Percentiles rank a stretch among this genome's conserved stretches.
These are phyloP conservation scores for Epistrophe eligans DNA, from an alignment of 2,888 invertebrate genomes.

Conservation along the genomic window DNA sequence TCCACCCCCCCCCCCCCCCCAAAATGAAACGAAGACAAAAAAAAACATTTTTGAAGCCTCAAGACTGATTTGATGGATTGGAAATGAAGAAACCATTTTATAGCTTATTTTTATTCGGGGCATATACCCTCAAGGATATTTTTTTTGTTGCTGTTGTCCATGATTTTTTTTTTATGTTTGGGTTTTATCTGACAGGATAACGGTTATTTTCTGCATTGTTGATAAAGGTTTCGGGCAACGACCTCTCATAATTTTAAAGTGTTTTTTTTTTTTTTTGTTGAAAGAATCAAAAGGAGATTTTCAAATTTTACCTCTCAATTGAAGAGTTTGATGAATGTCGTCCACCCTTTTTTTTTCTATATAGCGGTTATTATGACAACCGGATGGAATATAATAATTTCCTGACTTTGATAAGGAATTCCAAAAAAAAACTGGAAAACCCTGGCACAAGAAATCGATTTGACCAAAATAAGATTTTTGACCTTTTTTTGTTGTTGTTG, in stretches of 20 bases:
- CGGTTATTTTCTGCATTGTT: constrained; percentile 48
- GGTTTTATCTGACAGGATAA: constrained; percentile 38
- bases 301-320: constrained; percentile 42
- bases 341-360: neutral
- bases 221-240: constrained; percentile 42
- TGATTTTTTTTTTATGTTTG: constrained; percentile 11
- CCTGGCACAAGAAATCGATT: constrained; percentile 1
- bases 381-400: constrained; percentile 64
- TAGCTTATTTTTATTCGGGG: constrained; percentile 31
- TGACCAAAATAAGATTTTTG: constrained; percentile 12
- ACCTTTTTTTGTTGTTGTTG: constrained; percentile 1
- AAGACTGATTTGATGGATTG: constrained; percentile 71
- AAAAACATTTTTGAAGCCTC: constrained; percentile 36
- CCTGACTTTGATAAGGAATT: constrained; percentile 36
- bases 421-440: neutral
- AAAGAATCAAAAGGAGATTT: constrained; percentile 6
- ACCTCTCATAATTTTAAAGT: constrained; percentile 38
- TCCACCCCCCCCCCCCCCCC: too few relatives aligned
- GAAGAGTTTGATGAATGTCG: constrained; percentile 58
- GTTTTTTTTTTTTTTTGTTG: constrained; percentile 36
- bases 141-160: neutral
- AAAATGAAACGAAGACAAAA: neutral
- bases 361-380: constrained; percentile 40
- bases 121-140: constrained; percentile 11
- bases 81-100: constrained; percentile 61